Evolutionary conservation across 2,113 vertebrate genomes (phyloP).

Genomic region (Neomonachus schauinslandi): DNA sequence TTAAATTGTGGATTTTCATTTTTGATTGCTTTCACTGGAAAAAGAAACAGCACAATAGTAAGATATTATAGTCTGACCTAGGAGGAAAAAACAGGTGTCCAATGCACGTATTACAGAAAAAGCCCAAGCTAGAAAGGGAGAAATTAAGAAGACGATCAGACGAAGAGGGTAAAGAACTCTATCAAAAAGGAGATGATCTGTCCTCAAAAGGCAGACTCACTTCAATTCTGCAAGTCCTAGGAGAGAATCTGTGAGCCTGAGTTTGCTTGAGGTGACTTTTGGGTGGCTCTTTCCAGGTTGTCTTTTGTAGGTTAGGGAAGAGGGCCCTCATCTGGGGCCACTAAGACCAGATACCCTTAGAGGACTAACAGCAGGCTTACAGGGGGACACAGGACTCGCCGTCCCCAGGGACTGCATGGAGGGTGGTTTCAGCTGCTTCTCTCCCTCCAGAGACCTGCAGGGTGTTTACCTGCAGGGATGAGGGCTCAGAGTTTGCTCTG

Average conservation of each 20-base stretch:
- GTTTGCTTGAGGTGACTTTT: neutral
- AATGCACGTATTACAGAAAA: neutral
- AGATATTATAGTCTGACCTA: neutral
- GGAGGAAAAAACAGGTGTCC: neutral
- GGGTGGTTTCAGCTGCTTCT: rapidly evolving
- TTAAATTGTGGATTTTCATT: constrained; percentile 62
- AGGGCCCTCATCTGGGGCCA: neutral
- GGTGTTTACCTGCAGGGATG: neutral
- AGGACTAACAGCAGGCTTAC: neutral
- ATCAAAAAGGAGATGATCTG: neutral
- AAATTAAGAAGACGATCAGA: constrained; percentile 55
- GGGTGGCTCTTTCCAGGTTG: neutral
- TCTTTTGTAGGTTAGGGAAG: neutral
- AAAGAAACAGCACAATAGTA: neutral
- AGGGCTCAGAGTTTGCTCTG: neutral
- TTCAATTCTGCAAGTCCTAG: neutral
- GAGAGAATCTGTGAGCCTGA: neutral
- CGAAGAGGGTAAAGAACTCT: neutral
- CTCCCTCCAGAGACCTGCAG: neutral
- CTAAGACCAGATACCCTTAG: neutral
- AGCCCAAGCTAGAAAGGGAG: neutral
- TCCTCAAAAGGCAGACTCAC: neutral
- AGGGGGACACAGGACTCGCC: neutral
- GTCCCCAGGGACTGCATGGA: rapidly evolving
- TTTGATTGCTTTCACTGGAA: constrained; percentile 60